Percentiles rank a stretch among this genome's conserved stretches.
phyloP scores from a whole-genome alignment of 2,113 vertebrate species.

The Amblyopsis rosae region DNA sequence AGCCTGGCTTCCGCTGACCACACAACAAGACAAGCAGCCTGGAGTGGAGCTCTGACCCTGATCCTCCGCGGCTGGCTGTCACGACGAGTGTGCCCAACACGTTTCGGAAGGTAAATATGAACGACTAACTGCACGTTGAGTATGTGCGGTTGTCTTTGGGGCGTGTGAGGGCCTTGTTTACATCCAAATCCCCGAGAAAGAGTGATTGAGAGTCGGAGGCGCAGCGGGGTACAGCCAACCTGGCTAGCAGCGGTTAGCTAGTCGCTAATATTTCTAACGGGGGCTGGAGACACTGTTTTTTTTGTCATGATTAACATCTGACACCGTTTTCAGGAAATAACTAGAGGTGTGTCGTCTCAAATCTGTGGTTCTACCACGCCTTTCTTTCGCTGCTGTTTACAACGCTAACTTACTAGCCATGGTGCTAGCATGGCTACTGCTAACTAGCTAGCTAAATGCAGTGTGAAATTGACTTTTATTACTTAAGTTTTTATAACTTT shows the following conservation, averaged over 20 bases:
- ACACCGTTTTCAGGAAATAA: neutral
- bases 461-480: constrained; percentile 12
- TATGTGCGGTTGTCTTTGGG: constrained; percentile 15
- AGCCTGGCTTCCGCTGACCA: constrained; percentile 61
- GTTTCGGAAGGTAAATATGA: constrained; percentile 60
- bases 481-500: neutral
- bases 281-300: neutral
- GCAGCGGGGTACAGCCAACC: constrained; percentile 30
- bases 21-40: constrained; percentile 33
- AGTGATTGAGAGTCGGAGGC: constrained; percentile 59
- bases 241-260: neutral
- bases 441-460: constrained; percentile 21
- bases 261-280: neutral
- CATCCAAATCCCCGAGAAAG: constrained; percentile 75
- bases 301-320: neutral
- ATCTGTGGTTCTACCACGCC: neutral
- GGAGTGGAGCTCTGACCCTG: constrained; percentile 34
- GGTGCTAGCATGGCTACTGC: constrained; percentile 62
- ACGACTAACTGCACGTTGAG: neutral
- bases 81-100: constrained; percentile 21
- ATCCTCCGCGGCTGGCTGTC: constrained; percentile 22
- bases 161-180: constrained; percentile 79
- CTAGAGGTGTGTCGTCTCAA: neutral
- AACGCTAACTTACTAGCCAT: constrained; percentile 45
- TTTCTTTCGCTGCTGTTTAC: constrained; percentile 15